Conservation (phyloP, 2,888 invertebrate genomes). For the Polyommatus icarus region DNA sequence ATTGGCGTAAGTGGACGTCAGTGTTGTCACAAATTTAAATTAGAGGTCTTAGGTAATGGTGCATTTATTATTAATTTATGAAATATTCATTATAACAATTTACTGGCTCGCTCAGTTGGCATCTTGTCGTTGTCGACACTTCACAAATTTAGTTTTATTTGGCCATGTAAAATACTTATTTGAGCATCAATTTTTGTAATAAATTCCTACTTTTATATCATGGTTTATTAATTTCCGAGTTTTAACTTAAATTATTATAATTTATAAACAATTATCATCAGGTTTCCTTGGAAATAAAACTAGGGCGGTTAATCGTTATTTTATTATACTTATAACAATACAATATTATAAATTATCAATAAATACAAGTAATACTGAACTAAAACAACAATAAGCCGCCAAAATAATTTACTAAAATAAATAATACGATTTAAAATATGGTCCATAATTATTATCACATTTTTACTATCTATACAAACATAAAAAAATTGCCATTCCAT, state of each 20-base stretch:
- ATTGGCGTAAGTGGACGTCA: too few species aligned
- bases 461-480: slow-evolving; percentile 26
- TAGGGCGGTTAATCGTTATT: slow-evolving; percentile 29
- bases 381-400: slow-evolving; percentile 32
- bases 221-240: neutral
- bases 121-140: neutral
- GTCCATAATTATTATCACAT: slow-evolving; percentile 31
- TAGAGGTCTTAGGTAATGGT: neutral
- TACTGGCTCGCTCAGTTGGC: neutral
- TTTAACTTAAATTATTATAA: neutral
- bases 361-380: slow-evolving; percentile 37
- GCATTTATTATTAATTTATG: neutral
- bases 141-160: neutral
- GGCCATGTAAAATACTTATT: neutral
- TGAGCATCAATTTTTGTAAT: neutral
- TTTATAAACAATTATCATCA: neutral
- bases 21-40: neutral
- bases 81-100: neutral
- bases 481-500: neutral
- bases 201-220: neutral
- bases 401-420: slow-evolving; percentile 32
- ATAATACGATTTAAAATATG: slow-evolving; percentile 31
- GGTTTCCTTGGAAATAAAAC: neutral
- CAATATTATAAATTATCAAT: slow-evolving; percentile 32
- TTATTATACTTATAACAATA: slow-evolving; percentile 35